These are phyloP conservation scores for Andrena cerasifolii DNA, from an alignment of 1,140 invertebrate species.

Conservation along the genomic window DNA sequence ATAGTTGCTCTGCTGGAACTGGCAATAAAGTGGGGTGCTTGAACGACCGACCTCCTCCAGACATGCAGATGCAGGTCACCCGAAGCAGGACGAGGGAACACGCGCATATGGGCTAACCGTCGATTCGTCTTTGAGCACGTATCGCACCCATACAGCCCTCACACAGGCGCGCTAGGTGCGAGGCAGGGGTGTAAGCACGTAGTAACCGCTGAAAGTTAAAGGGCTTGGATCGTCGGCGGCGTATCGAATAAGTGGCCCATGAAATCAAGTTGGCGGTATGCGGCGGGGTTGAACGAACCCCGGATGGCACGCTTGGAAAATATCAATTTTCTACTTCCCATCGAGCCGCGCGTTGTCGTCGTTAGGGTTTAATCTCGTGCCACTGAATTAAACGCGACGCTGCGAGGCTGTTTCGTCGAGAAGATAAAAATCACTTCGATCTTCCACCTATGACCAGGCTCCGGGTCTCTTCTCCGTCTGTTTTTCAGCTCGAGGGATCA, in stretches of 20 bases:
- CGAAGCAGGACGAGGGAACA: not conserved
- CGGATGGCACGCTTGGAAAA: not conserved
- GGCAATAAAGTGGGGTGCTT: not conserved
- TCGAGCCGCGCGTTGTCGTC: not conserved
- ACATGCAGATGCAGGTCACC: slow-evolving; percentile 6
- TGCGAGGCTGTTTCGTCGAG: no score
- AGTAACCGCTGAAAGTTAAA: slow-evolving; percentile 33
- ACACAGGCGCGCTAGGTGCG: no score
- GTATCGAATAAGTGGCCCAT: slow-evolving; percentile 2
- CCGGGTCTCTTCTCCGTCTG: no score
- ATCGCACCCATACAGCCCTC: no score
- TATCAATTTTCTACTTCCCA: not conserved
- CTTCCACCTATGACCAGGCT: no score
- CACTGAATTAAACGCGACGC: not conserved
- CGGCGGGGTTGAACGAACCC: not conserved
- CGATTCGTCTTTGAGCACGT: slow-evolving; percentile 40
- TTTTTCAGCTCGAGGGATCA: no score
- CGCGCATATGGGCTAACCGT: not conserved
- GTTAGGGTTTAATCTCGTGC: not conserved
- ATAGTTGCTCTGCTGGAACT: not conserved
- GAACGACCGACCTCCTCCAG: not conserved
- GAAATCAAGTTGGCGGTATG: slow-evolving; percentile 8
- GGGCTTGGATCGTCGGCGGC: not conserved
- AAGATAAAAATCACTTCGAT: no score
- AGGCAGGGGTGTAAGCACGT: not conserved